phyloP scores from a whole-genome alignment of 2,888 invertebrate genomes.

The Herminia tarsipennalis region DNA sequence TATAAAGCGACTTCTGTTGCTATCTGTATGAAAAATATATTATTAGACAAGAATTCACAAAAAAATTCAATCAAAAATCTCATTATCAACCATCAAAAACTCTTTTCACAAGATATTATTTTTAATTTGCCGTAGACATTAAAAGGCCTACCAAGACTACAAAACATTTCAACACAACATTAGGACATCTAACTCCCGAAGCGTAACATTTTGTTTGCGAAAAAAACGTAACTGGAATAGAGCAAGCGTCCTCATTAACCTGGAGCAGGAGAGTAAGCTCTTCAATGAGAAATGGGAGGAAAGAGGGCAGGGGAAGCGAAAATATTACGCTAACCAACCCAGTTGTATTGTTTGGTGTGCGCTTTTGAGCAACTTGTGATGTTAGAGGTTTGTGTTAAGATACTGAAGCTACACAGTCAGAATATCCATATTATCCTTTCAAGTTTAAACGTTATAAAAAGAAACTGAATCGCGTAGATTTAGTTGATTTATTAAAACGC shows the following conservation, averaged over 20 bases:
- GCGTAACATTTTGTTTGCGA: constrained; percentile 45
- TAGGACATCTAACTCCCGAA: constrained; percentile 11
- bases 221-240: constrained; percentile 46
- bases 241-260: constrained; percentile 63
- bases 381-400: background rate
- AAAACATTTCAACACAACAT: constrained; percentile 6
- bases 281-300: constrained; percentile 37
- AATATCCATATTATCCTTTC: too few relatives aligned
- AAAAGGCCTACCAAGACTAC: constrained; percentile 24
- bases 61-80: too few relatives aligned
- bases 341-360: constrained; percentile 47
- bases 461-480: too few relatives aligned
- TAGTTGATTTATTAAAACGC: too few relatives aligned
- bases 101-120: background rate
- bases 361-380: constrained; percentile 11
- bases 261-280: constrained; percentile 41
- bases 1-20: too few relatives aligned
- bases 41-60: too few relatives aligned
- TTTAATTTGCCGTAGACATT: background rate
- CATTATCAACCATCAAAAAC: too few relatives aligned
- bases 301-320: constrained; percentile 39
- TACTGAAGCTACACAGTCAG: background rate
- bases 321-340: constrained; percentile 52
- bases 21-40: too few relatives aligned
- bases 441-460: too few relatives aligned